Conservation (phyloP, 2,888 invertebrate genomes). For the Agrenia bidenticulata region DNA sequence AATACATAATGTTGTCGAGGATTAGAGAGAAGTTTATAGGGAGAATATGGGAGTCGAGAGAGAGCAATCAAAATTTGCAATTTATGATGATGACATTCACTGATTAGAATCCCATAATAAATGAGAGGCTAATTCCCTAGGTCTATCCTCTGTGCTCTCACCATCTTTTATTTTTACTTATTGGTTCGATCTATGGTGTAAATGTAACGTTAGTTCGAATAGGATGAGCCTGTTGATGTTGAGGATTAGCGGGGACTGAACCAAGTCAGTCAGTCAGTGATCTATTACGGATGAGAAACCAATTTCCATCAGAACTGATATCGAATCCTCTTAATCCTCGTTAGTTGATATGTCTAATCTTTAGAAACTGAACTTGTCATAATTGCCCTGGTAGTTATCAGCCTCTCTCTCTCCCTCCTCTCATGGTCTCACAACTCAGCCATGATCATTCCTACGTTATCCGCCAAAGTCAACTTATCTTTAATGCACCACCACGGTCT, state of each 20-base stretch:
- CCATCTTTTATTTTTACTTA: slow-evolving; percentile 5
- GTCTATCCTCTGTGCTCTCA: background rate
- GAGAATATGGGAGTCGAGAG: too few species aligned
- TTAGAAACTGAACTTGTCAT: slow-evolving; percentile 22
- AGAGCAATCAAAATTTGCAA: background rate
- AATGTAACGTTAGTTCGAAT: background rate
- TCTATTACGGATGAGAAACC: slow-evolving; percentile 11
- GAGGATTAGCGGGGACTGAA: background rate
- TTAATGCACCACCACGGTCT: slow-evolving; percentile 6
- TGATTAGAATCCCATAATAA: slow-evolving; percentile 12
- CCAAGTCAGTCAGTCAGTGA: background rate
- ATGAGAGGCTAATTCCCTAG: background rate
- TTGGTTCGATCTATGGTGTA: slow-evolving; percentile 5
- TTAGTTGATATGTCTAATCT: slow-evolving; percentile 20
- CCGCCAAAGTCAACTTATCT: slow-evolving; percentile 23
- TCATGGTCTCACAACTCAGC: background rate
- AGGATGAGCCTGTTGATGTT: background rate
- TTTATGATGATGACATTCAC: slow-evolving; percentile 17
- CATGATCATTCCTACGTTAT: background rate
- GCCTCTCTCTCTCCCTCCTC: background rate
- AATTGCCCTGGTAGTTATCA: slow-evolving; percentile 1
- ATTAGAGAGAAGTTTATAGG: too few species aligned
- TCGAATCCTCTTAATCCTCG: slow-evolving; percentile 15
- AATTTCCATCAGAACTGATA: slow-evolving; percentile 13
- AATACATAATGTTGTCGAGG: too few species aligned